A percentile compares a stretch with the other conserved stretches of the same genome.
Evolutionary conservation across 1,140 invertebrate species (phyloP).

Genomic region (Acyrthosiphon pisum): DNA sequence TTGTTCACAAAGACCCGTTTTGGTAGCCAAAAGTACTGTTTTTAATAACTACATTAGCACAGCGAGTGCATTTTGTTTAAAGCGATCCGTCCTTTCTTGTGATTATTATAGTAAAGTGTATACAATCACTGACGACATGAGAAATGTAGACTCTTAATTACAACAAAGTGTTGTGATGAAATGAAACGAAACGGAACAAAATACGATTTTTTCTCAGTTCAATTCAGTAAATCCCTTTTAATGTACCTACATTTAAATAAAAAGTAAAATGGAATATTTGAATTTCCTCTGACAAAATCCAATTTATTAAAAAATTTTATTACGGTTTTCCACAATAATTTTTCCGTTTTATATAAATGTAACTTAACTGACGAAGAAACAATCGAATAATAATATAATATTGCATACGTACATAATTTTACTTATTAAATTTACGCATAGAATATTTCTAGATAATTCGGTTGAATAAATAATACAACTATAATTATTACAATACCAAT

Average conservation of each 20-base stretch:
- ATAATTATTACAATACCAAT: not conserved
- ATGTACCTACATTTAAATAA: not conserved
- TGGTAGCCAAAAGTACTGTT: constrained; percentile 23
- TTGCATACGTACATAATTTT: not conserved
- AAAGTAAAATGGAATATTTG: not conserved
- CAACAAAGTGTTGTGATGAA: not conserved
- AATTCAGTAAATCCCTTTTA: not conserved
- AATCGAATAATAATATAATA: not conserved
- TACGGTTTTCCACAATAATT: not conserved
- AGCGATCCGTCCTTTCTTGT: not conserved
- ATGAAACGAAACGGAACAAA: not conserved
- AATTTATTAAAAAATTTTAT: not conserved
- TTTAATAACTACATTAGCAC: constrained; percentile 26
- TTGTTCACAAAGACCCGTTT: constrained; percentile 30
- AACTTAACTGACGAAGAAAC: not conserved
- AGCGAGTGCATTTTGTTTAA: constrained; percentile 2
- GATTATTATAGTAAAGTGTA: not conserved
- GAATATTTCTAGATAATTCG: not conserved
- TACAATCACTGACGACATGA: not conserved
- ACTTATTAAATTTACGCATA: not conserved
- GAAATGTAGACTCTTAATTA: not conserved
- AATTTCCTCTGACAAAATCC: not conserved
- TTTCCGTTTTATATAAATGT: not conserved
- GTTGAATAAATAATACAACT: not conserved
- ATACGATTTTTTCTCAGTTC: not conserved